A percentile compares a stretch with the other conserved stretches of the same genome.
Conservation (phyloP, 1,140 invertebrate genomes). For the Stenopsyche tienmushanensis region DNA sequence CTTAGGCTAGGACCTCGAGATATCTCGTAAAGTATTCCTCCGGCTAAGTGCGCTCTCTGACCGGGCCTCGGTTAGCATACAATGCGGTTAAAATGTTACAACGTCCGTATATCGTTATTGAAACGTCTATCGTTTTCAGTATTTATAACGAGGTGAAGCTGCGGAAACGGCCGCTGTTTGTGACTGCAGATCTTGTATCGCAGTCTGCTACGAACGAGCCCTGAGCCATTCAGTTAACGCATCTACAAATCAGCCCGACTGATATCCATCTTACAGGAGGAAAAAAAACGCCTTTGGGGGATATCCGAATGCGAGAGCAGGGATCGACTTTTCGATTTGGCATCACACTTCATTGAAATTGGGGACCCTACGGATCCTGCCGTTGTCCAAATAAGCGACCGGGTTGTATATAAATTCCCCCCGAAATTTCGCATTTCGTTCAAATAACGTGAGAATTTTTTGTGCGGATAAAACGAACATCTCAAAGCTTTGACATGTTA, state of each 20-base stretch:
- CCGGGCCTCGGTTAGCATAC: slow-evolving; percentile 35
- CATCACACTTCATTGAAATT: too few relatives aligned
- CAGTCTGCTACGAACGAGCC: not conserved
- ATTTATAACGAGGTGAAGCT: slow-evolving; percentile 22
- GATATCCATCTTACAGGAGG: not conserved
- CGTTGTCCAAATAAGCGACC: too few relatives aligned
- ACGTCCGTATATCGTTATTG: slow-evolving; percentile 40
- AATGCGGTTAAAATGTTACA: slow-evolving; percentile 34
- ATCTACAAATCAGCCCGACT: not conserved
- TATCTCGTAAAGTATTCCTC: not conserved
- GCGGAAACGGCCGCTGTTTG: slow-evolving; percentile 7
- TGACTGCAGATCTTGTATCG: slow-evolving; percentile 8
- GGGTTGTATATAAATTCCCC: too few relatives aligned
- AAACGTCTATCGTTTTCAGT: slow-evolving; percentile 35
- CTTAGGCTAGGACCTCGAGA: not conserved
- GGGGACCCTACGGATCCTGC: too few relatives aligned
- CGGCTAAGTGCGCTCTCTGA: slow-evolving; percentile 4
- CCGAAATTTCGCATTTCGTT: too few relatives aligned
- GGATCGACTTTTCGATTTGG: too few relatives aligned
- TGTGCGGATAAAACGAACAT: too few relatives aligned
- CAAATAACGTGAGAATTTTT: too few relatives aligned
- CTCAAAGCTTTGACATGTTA: too few relatives aligned
- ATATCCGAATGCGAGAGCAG: too few relatives aligned
- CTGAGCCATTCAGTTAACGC: not conserved
- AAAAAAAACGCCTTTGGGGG: too few relatives aligned